Percentiles rank a stretch among this genome's conserved stretches.
Evolutionary conservation across 37 sponge, comb jelly and placozoan genomes (phyloP).

Genomic region (Spongilla lacustris): DNA sequence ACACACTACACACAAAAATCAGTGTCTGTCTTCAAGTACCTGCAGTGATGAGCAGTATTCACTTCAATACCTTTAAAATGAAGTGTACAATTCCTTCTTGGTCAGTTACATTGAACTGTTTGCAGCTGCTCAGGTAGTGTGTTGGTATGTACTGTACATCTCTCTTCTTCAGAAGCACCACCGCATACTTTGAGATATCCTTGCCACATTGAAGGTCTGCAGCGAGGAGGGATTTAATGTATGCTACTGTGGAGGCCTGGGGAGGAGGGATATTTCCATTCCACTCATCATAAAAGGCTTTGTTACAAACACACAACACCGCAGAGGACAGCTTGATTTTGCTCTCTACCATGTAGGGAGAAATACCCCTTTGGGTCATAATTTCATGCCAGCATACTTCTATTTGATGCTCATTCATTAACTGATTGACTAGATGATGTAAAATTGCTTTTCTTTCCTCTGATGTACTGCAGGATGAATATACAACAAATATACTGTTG

Average conservation of each 20-base stretch:
- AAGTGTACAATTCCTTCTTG: conserved; percentile 19
- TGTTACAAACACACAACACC: conserved; percentile 47
- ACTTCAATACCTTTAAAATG: background rate
- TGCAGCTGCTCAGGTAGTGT: background rate
- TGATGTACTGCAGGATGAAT: background rate
- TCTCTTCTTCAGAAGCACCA: background rate
- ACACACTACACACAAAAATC: no score
- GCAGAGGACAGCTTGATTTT: background rate
- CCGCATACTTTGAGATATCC: background rate
- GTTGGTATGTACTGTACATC: conserved; percentile 20
- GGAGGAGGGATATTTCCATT: background rate
- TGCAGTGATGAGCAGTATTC: no score
- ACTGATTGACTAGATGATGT: background rate
- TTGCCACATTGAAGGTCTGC: background rate
- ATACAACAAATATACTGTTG: background rate
- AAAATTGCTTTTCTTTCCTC: background rate
- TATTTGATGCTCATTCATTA: background rate
- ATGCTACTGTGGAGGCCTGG: background rate
- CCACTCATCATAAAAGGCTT: conserved; percentile 37
- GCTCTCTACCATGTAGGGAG: background rate
- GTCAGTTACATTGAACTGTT: conserved; percentile 9
- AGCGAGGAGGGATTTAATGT: background rate
- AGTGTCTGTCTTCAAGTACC: no score
- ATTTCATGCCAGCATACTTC: background rate
- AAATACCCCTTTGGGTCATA: background rate